Base-by-base conservation (phyloP, 2,888 invertebrate genomes). In the Aphodius sticticus region DNA sequence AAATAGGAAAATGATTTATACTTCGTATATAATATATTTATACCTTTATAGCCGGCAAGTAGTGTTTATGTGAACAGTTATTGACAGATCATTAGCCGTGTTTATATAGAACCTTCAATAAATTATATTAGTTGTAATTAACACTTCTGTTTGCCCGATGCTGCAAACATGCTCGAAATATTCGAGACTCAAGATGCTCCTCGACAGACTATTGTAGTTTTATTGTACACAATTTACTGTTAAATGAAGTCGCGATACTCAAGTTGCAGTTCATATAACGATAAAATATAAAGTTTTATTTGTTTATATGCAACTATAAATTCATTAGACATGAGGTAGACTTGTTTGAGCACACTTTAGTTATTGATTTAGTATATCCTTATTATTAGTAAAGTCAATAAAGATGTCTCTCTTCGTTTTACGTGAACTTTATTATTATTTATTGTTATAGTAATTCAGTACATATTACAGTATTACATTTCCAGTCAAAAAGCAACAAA, bases 41-140 rank as follows among this genome's bases (percentile, higher is more conserved):
- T 78, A 70, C 38, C 69, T 77, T 79, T 79, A 77, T 69, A 77
- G 26, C 74, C 69, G 71, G 37, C 72, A 37, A 53, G 70, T 74
- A 16, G 70, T 70, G 15, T 70, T 76, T 79, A 71, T 72, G 69
- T 78, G 76, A 78, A 78, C 78, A 16, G 69, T 36, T 53, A 74
- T 74, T 74, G 74, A 77, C 70, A 76, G 70, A 35, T 74, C 26
- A 74, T 77, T 53, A 53, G 53, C 53, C 9, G 53, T 69, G 71
- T 79, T 79, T 79, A 72, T 78, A 75, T 80, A 80, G 69, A 76
- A 75, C 80, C 70, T 71, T 70, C 76, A 78, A 80, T 80, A 80
- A 80, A 80, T 80, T 80, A 80, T 80, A 80, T 80, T 80, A 78
- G 80, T 80, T 80, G 80, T 72, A 80, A 80, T 80, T 80, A 80